These are phyloP conservation scores for Tenthredo scrophulariae DNA, from an alignment of 2,888 invertebrate genomes.

Conservation along the genomic window DNA sequence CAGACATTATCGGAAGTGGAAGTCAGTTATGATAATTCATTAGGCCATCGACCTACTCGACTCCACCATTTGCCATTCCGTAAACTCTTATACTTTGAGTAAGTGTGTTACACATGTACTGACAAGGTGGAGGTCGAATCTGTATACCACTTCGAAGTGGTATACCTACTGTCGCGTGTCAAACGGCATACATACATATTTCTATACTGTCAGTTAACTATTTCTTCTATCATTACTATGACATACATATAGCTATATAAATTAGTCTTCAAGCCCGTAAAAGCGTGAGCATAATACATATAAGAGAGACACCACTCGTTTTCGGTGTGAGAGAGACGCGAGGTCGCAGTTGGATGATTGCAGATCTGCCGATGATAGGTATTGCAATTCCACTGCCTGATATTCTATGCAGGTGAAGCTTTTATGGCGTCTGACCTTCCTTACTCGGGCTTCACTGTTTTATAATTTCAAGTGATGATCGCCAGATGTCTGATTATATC, in stretches of 20 bases:
- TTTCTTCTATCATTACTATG: conserved; percentile 6
- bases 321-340: conserved; percentile 2
- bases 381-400: conserved; percentile 9
- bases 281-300: conserved; percentile 15
- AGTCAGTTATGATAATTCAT: conserved; percentile 43
- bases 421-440: conserved; percentile 29
- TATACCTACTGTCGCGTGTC: conserved; percentile 25
- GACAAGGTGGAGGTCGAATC: conserved; percentile 36
- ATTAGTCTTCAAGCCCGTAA: neutral
- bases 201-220: neutral
- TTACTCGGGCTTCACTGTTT: conserved; percentile 24
- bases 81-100: neutral
- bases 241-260: neutral
- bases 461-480: conserved; percentile 40
- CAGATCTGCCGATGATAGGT: conserved; percentile 37
- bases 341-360: conserved; percentile 30
- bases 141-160: neutral
- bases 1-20: conserved; percentile 41
- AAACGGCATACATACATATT: neutral
- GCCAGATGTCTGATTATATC: conserved; percentile 32
- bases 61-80: conserved; percentile 13
- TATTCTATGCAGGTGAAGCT: conserved; percentile 27
- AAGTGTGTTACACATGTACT: neutral
- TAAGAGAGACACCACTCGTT: neutral
- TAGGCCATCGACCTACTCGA: conserved; percentile 38